phyloP scores from a whole-genome alignment of 2,797 vertebrate species.

The Rhinatrema bivittatum region DNA sequence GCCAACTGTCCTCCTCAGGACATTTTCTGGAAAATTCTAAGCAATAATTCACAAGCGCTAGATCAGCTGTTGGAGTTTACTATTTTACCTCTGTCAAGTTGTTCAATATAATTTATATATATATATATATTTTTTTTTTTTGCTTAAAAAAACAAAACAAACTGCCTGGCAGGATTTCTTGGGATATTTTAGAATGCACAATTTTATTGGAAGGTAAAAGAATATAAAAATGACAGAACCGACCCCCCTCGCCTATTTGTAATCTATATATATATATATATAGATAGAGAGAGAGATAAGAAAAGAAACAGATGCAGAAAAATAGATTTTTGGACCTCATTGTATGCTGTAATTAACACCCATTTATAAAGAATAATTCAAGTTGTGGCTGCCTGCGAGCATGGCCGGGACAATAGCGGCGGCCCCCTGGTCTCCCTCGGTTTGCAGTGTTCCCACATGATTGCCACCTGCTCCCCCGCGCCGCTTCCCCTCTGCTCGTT shows the following conservation, averaged over 20 bases:
- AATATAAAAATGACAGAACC: too few species aligned
- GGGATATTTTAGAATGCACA: too few species aligned
- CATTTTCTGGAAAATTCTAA: conserved; percentile 57
- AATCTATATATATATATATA: too few species aligned
- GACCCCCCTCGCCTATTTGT: too few species aligned
- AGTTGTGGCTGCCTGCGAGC: conserved; percentile 70
- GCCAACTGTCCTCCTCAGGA: conserved; percentile 46
- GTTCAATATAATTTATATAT: too few species aligned
- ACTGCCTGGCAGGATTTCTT: too few species aligned
- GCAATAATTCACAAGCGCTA: conserved; percentile 53
- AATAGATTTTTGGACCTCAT: conserved; percentile 63
- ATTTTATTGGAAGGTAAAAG: too few species aligned
- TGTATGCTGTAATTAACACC: conserved; percentile 71
- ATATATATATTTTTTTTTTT: too few species aligned
- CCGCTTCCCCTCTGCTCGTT: conserved; percentile 73
- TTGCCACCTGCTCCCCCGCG: conserved; percentile 77
- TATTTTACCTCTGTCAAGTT: conserved; percentile 58
- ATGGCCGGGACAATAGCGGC: conserved; percentile 66
- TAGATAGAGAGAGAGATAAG: too few species aligned
- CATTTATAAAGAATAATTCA: conserved; percentile 77
- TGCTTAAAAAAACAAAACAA: too few species aligned
- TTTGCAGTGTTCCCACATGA: conserved; percentile 77
- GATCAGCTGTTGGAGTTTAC: conserved; percentile 56
- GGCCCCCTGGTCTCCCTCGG: conserved; percentile 50
- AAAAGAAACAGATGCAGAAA: conserved; percentile 70